Conservation (phyloP, 2,888 invertebrate genomes). For the Protophormia terraenovae region DNA sequence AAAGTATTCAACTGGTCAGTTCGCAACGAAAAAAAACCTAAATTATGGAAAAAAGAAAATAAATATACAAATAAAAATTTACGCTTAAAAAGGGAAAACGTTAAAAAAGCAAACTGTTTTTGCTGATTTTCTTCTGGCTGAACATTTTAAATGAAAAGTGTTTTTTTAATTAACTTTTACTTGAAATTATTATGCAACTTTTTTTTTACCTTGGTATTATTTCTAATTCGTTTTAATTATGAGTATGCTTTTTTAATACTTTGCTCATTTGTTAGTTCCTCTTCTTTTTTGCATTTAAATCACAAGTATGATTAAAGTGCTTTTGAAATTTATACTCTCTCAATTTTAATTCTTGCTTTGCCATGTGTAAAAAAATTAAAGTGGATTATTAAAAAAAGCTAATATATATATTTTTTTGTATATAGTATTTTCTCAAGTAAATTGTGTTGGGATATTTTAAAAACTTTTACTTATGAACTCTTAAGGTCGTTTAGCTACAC, state of each 20-base stretch:
- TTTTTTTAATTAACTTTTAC: not conserved
- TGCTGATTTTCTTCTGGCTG: not conserved
- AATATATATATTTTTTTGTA: not conserved
- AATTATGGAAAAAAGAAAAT: not conserved
- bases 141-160: constrained; percentile 11
- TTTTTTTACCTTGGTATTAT: not conserved
- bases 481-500: too few species aligned
- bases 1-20: not conserved
- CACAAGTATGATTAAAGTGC: not conserved
- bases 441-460: too few species aligned
- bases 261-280: not conserved
- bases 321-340: not conserved
- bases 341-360: not conserved
- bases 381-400: not conserved
- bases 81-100: not conserved
- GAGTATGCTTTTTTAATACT: not conserved
- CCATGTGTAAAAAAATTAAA: not conserved
- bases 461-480: too few species aligned
- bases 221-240: not conserved
- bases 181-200: too few species aligned
- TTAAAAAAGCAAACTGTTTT: not conserved
- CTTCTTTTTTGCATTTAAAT: not conserved
- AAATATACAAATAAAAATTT: not conserved
- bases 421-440: not conserved
- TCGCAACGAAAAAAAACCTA: not conserved